phyloP scores from a whole-genome alignment of 1,140 invertebrate genomes.

The Drosophila tristis region DNA sequence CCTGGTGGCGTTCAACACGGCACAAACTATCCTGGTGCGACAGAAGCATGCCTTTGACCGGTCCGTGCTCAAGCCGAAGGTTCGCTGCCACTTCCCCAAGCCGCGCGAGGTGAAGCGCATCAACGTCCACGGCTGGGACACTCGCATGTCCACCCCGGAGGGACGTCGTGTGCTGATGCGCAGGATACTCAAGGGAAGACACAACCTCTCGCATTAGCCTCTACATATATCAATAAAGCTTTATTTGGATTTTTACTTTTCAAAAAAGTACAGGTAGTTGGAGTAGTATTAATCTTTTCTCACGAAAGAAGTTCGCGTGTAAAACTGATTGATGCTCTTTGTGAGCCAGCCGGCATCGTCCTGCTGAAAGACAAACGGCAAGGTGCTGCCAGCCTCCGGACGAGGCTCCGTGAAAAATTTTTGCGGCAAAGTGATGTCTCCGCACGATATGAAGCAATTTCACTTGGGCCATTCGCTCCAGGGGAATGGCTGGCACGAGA shows the following conservation, averaged over 20 bases:
- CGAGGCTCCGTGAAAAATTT: constrained; percentile 72
- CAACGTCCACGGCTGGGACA: constrained; percentile 88
- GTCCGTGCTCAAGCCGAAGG: constrained; percentile 79
- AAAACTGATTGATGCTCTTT: constrained; percentile 76
- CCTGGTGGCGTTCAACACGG: constrained; percentile 40
- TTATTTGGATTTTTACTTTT: constrained; percentile 30
- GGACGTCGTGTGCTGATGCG: constrained; percentile 90
- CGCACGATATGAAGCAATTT: constrained; percentile 66
- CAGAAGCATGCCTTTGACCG: constrained; percentile 76
- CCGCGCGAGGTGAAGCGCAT: constrained; percentile 90
- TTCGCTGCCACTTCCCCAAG: constrained; percentile 89
- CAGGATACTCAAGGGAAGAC: constrained; percentile 90
- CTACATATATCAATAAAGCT: constrained; percentile 30
- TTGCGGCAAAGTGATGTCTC: constrained; percentile 67
- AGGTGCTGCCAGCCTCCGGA: constrained; percentile 35
- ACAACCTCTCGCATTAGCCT: constrained; percentile 88
- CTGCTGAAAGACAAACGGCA: constrained; percentile 71
- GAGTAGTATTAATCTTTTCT: not conserved
- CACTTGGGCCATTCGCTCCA: constrained; percentile 37
- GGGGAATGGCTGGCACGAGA: constrained; percentile 60
- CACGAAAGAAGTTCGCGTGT: constrained; percentile 48
- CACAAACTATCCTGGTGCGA: constrained; percentile 58
- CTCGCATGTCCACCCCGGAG: constrained; percentile 88
- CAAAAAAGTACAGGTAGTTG: not conserved
- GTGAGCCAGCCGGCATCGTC: constrained; percentile 59